Conservation (phyloP, 2,797 vertebrate species). For the Myiotriccus ornatus region DNA sequence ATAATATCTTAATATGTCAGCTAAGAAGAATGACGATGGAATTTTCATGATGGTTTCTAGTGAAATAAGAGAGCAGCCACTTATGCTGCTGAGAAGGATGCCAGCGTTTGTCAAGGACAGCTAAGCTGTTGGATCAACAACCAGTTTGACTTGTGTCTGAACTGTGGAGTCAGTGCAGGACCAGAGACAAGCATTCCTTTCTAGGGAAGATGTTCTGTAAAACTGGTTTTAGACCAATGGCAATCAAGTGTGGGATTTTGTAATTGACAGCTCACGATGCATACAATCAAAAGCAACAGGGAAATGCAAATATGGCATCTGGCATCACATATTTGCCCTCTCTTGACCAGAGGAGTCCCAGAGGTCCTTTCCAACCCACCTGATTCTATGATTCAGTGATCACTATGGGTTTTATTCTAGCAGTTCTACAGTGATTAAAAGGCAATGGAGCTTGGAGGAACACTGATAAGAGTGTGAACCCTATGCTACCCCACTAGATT, state of each 20-base stretch:
- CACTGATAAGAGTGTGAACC: neutral
- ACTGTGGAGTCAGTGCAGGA: neutral
- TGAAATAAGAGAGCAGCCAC: neutral
- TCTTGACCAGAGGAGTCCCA: neutral
- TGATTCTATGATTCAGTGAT: neutral
- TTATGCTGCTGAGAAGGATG: neutral
- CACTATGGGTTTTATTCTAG: neutral
- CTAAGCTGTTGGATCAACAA: neutral
- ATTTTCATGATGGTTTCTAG: neutral
- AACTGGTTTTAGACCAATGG: neutral
- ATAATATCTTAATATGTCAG: neutral
- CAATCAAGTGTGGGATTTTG: neutral
- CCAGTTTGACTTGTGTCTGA: neutral
- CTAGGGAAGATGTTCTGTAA: neutral
- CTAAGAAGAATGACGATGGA: neutral
- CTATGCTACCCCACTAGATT: neutral
- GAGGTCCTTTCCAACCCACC: no score
- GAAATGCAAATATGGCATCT: neutral
- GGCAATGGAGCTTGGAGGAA: neutral
- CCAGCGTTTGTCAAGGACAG: rapidly evolving
- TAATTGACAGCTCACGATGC: neutral
- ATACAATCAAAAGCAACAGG: neutral
- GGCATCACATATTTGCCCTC: neutral
- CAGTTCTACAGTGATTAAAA: neutral
- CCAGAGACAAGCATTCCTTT: neutral